These are phyloP conservation scores for Toxotes lorentzi DNA, from an alignment of 2,797 vertebrate genomes.

Conservation along the genomic window DNA sequence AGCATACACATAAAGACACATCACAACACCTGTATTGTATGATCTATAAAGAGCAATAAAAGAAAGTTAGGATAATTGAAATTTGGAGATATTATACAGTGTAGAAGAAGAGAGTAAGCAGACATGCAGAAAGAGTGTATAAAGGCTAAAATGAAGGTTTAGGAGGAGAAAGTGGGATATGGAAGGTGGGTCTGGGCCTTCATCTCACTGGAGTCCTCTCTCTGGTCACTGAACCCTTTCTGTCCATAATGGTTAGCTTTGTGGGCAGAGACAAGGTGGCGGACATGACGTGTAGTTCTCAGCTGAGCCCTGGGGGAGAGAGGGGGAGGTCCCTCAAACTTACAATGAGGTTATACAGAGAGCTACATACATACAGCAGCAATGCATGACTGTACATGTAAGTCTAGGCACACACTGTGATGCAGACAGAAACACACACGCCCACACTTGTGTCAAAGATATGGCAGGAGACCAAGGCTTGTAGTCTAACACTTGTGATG, in stretches of 20 bases:
- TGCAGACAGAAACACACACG: conserved; percentile 40
- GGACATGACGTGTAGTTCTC: conserved; percentile 81
- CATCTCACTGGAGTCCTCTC: conserved; percentile 61
- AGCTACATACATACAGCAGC: conserved; percentile 36
- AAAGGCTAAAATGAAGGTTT: conserved; percentile 48
- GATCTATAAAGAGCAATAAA: too few species aligned
- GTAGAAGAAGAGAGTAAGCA: conserved; percentile 27
- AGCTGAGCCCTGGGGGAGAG: conserved; percentile 63
- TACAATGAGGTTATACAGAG: conserved; percentile 75
- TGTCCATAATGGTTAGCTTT: conserved; percentile 80
- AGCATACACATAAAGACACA: too few species aligned
- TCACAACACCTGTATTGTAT: too few species aligned
- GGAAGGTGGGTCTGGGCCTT: conserved; percentile 32
- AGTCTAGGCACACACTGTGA: conserved; percentile 15
- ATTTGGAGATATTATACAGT: conserved; percentile 17
- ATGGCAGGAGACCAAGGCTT: conserved; percentile 38
- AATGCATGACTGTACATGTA: conserved; percentile 32
- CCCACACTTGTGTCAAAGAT: conserved; percentile 39
- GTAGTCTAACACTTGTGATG: conserved; percentile 33
- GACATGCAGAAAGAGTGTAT: conserved; percentile 24
- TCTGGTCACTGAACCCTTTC: conserved; percentile 68
- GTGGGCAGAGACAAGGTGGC: conserved; percentile 78
- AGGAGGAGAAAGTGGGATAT: conserved; percentile 21
- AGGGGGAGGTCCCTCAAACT: conserved; percentile 59
- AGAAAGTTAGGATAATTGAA: too few species aligned